Conservation (phyloP, 2,797 vertebrate species). For the Gallirallus australis region DNA sequence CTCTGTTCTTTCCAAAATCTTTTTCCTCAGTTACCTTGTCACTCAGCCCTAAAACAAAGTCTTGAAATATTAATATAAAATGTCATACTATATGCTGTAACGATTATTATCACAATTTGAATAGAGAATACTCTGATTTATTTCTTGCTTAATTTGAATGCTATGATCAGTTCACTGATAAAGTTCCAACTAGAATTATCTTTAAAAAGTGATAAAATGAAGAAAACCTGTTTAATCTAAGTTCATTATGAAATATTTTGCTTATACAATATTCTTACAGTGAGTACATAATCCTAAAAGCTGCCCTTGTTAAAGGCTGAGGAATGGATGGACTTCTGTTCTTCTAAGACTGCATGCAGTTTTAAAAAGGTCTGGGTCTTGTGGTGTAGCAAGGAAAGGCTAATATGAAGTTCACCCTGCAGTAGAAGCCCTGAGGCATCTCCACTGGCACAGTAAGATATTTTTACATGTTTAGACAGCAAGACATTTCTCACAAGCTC, state of each 20-base stretch:
- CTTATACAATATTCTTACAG: background rate
- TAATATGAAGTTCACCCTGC: background rate
- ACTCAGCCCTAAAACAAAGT: background rate
- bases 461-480: background rate
- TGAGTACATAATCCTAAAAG: background rate
- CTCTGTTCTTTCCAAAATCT: background rate
- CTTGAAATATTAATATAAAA: background rate
- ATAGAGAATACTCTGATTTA: background rate
- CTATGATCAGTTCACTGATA: background rate
- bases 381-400: rapidly evolving
- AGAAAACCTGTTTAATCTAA: background rate
- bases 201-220: background rate
- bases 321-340: background rate
- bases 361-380: background rate
- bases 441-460: rapidly evolving
- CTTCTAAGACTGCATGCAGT: background rate
- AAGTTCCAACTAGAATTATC: background rate
- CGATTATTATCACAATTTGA: background rate
- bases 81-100: background rate
- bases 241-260: background rate
- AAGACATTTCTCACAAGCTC: background rate
- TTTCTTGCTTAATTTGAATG: background rate
- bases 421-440: background rate
- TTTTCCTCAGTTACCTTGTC: background rate
- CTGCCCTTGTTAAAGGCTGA: background rate